These are phyloP conservation scores for Trichonephila clavata DNA, from an alignment of 1,140 invertebrate species.

Conservation along the genomic window DNA sequence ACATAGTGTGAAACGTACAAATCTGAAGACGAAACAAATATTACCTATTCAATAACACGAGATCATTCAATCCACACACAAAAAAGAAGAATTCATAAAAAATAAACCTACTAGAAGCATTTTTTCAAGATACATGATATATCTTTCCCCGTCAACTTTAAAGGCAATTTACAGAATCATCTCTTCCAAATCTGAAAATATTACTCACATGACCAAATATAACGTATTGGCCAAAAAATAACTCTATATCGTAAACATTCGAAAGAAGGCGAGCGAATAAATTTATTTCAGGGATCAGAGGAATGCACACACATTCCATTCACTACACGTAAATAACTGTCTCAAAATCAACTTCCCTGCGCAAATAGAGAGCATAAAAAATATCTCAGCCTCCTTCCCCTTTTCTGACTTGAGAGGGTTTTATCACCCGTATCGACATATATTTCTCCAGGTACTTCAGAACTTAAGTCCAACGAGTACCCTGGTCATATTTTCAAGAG, in stretches of 20 bases:
- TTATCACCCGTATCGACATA: conserved; percentile 36
- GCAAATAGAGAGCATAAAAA: conserved; percentile 49
- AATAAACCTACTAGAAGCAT: neutral
- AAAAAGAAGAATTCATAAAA: too few species aligned
- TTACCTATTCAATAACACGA: too few species aligned
- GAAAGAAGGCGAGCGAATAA: conserved; percentile 24
- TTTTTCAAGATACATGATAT: neutral
- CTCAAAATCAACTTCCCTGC: conserved; percentile 34
- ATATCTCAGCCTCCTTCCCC: neutral
- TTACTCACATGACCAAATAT: conserved; percentile 44
- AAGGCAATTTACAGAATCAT: conserved; percentile 21
- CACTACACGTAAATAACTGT: conserved; percentile 69
- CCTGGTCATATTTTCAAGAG: conserved; percentile 56
- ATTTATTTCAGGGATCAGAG: conserved; percentile 54
- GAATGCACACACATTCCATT: conserved; percentile 46
- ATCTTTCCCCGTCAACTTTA: neutral
- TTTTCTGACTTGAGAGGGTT: neutral
- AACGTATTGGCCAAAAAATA: neutral
- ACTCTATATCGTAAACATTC: neutral
- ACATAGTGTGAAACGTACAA: too few species aligned
- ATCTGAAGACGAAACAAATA: too few species aligned
- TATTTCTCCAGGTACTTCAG: conserved; percentile 45
- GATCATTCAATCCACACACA: too few species aligned
- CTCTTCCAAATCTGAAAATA: conserved; percentile 39
- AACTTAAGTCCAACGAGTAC: conserved; percentile 25